Conservation (phyloP, 2,113 vertebrate genomes). For the Bambusicola thoracicus region DNA sequence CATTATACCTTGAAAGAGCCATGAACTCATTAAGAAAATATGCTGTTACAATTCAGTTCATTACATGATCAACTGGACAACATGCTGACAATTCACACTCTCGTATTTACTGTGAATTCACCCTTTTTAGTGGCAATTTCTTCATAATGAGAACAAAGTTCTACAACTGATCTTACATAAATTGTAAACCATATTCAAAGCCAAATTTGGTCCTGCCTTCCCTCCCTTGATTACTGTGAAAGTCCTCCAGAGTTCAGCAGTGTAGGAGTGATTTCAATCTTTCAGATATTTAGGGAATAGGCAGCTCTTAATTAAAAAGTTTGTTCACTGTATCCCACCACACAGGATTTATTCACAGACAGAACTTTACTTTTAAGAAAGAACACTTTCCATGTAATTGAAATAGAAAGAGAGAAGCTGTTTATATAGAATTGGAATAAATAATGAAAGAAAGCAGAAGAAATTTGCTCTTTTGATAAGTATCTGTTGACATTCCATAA, state of each 20-base stretch:
- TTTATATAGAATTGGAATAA: background rate
- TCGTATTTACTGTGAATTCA: background rate
- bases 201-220: constrained; percentile 5
- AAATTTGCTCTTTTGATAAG: background rate
- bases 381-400: background rate
- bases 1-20: background rate
- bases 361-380: background rate
- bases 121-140: background rate
- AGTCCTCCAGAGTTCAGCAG: background rate
- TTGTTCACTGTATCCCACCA: background rate
- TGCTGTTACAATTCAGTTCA: background rate
- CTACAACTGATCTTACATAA: background rate
- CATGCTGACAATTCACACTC: background rate
- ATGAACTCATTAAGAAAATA: constrained; percentile 9
- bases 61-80: background rate
- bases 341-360: background rate
- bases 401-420: background rate
- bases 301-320: background rate
- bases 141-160: background rate
- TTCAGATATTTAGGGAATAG: background rate
- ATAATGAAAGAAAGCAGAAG: background rate
- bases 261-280: constrained; percentile 1
- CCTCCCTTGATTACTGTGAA: background rate
- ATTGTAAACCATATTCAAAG: background rate
- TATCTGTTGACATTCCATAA: background rate